Evolutionary conservation across 1,140 invertebrate species (phyloP).

Genomic region (Scylla paramamosain): DNA sequence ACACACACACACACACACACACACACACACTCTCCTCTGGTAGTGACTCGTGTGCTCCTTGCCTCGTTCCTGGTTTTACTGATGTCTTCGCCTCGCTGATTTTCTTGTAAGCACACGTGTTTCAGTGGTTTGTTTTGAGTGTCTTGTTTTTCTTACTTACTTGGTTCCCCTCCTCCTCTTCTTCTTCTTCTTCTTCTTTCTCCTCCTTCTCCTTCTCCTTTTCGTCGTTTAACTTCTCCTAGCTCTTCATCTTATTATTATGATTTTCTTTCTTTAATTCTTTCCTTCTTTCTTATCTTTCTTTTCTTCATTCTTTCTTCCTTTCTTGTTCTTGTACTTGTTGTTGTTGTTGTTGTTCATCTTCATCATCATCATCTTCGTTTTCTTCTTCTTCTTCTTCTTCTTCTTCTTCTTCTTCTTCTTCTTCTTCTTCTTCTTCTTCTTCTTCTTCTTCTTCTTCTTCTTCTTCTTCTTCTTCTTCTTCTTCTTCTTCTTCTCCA

Average conservation of each 20-base stretch:
- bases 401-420: neutral
- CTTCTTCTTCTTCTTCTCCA: neutral
- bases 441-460: neutral
- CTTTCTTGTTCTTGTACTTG: neutral
- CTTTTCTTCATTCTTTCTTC: neutral
- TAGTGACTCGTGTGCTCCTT: no score
- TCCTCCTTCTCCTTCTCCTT: neutral
- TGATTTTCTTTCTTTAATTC: neutral
- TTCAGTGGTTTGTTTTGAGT: no score
- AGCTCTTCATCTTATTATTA: neutral
- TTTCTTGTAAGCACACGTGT: no score
- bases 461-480: neutral
- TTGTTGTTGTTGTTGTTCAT: neutral
- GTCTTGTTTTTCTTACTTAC: no score
- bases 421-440: neutral
- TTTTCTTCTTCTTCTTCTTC: neutral
- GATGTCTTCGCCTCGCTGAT: no score
- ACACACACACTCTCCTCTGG: neutral
- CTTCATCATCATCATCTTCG: neutral
- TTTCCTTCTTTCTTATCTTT: neutral
- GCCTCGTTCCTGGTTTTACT: no score
- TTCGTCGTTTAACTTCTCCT: neutral
- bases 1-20: neutral
- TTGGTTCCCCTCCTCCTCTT: neutral
- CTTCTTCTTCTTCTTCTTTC: neutral